Conservation (phyloP, 2,888 invertebrate species). For the Chaetogeoica ovagalla region DNA sequence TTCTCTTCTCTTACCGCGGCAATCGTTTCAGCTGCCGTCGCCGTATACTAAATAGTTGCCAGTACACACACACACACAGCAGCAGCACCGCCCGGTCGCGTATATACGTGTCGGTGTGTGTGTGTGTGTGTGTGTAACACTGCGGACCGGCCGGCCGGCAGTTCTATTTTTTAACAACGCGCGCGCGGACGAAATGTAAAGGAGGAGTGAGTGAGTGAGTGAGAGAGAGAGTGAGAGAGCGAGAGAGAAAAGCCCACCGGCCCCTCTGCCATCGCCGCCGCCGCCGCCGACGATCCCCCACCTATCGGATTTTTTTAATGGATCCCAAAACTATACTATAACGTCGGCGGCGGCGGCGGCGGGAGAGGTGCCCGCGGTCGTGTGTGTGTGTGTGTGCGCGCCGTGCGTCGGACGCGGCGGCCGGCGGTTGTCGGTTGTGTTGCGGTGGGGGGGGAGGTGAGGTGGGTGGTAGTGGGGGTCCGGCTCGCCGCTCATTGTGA, state of each 20-base stretch:
- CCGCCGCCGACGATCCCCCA: conserved; percentile 51
- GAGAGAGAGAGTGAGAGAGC: too few relatives aligned
- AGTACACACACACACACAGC: too few relatives aligned
- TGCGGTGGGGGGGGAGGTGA: not conserved
- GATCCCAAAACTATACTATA: conserved; percentile 29
- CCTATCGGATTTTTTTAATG: conserved; percentile 47
- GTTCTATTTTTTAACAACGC: conserved; percentile 53
- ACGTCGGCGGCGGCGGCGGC: not conserved
- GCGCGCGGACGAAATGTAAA: conserved; percentile 30
- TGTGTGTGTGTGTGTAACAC: not conserved
- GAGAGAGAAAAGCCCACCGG: conserved; percentile 28
- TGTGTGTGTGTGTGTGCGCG: not conserved
- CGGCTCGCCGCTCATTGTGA: conserved; percentile 52
- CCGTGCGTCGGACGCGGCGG: conserved; percentile 11
- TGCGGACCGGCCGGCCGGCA: conserved; percentile 27
- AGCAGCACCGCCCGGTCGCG: too few relatives aligned
- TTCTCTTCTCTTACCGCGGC: too few relatives aligned
- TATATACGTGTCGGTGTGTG: not conserved
- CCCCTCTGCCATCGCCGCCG: conserved; percentile 47
- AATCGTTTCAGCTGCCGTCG: too few relatives aligned
- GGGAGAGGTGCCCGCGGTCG: not conserved
- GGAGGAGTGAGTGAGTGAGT: too few relatives aligned
- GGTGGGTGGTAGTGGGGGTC: conserved; percentile 31
- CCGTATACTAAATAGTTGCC: too few relatives aligned
- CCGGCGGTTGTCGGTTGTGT: not conserved